Percentiles rank a stretch among this genome's conserved stretches.
phyloP scores from a whole-genome alignment of 2,113 vertebrate species.

The Solea senegalensis region DNA sequence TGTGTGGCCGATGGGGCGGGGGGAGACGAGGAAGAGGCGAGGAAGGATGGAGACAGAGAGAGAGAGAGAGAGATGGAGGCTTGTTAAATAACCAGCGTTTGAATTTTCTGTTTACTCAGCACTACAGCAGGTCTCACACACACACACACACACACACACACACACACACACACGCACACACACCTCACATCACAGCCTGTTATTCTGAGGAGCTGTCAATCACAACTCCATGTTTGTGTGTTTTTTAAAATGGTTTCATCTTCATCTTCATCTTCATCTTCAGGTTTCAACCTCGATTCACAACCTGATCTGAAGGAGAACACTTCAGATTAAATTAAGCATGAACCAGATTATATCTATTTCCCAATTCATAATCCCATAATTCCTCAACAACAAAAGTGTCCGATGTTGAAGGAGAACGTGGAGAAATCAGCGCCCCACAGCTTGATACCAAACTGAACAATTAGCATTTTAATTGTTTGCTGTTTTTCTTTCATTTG shows the following conservation, averaged over 20 bases:
- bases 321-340: too few relatives aligned
- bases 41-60: conserved; percentile 29
- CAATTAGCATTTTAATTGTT: conserved; percentile 81
- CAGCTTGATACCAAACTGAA: conserved; percentile 60
- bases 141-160: too few relatives aligned
- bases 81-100: conserved; percentile 71
- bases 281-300: conserved; percentile 20
- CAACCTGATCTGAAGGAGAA: too few relatives aligned
- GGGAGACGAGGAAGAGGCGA: conserved; percentile 68
- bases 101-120: conserved; percentile 79
- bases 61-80: conserved; percentile 48
- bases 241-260: background rate
- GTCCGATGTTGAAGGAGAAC: conserved; percentile 24
- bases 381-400: too few relatives aligned
- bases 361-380: too few relatives aligned
- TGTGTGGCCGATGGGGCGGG: conserved; percentile 69
- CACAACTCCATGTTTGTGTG: conserved; percentile 43
- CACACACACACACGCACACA: background rate
- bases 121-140: conserved; percentile 12
- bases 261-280: background rate
- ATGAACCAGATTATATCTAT: too few relatives aligned
- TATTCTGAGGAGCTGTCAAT: conserved; percentile 72
- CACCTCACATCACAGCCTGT: conserved; percentile 64
- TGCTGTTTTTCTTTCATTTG: conserved; percentile 65
- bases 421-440: conserved; percentile 42